phyloP scores from a whole-genome alignment of 2,113 vertebrate species.

The Eublepharis macularius region DNA sequence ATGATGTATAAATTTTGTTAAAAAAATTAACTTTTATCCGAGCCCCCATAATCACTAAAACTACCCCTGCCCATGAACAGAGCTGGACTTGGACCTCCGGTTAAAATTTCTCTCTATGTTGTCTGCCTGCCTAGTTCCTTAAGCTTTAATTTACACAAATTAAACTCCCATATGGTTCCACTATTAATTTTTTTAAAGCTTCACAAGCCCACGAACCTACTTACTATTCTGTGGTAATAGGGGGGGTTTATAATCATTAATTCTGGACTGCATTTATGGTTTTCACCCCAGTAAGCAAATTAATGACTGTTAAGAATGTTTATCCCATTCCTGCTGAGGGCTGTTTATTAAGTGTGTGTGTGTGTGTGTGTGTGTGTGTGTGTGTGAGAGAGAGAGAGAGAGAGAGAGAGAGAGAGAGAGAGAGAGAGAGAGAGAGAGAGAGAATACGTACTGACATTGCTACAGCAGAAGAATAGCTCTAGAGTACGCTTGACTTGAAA shows the following conservation, averaged over 20 bases:
- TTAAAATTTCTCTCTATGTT: not conserved
- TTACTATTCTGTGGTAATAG: not conserved
- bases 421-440: not conserved
- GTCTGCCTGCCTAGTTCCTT: not conserved
- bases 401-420: too few relatives aligned
- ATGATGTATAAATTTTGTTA: too few relatives aligned
- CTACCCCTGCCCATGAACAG: too few relatives aligned
- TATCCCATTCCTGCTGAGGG: slow-evolving; percentile 4
- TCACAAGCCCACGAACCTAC: not conserved
- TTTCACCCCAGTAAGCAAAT: slow-evolving; percentile 23
- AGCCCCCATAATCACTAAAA: too few relatives aligned
- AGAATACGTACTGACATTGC: not conserved
- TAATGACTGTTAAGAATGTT: slow-evolving; percentile 7
- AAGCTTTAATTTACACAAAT: not conserved
- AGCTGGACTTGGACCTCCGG: too few relatives aligned
- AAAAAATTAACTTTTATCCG: too few relatives aligned
- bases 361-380: too few relatives aligned
- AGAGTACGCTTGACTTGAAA: not conserved
- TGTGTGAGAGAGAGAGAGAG: too few relatives aligned
- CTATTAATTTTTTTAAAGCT: not conserved
- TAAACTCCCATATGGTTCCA: not conserved
- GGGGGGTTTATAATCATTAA: not conserved
- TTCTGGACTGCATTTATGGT: not conserved
- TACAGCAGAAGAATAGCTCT: not conserved
- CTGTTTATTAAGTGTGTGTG: slow-evolving; percentile 4